These are phyloP conservation scores for Vidua chalybeata DNA, from an alignment of 2,113 vertebrate genomes.

Conservation along the genomic window DNA sequence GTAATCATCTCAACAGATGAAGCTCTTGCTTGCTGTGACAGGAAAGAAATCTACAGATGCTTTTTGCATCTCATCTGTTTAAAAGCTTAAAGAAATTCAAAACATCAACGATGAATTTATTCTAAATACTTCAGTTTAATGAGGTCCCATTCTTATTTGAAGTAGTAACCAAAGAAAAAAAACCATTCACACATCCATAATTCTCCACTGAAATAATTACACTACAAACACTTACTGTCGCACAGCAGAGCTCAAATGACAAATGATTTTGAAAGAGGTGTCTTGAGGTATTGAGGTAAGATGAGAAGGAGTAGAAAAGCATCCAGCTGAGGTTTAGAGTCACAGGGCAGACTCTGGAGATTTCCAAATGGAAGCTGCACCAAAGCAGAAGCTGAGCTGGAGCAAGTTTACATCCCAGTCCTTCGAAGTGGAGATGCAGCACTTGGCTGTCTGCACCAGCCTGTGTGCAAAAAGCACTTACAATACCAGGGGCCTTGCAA, in stretches of 20 bases:
- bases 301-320: not conserved
- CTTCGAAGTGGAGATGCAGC: not conserved
- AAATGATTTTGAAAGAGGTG: not conserved
- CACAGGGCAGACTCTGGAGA: not conserved
- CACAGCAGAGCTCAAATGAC: not conserved
- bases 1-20: not conserved
- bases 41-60: not conserved
- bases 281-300: not conserved
- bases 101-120: not conserved
- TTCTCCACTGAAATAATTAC: not conserved
- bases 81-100: not conserved
- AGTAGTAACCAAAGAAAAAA: not conserved
- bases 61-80: not conserved
- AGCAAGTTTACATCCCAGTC: not conserved
- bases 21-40: not conserved
- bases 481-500: not conserved
- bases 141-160: not conserved
- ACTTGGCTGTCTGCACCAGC: not conserved
- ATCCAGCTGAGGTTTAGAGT: not conserved
- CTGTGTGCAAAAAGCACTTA: not conserved
- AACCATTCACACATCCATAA: not conserved
- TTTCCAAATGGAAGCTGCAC: not conserved
- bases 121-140: not conserved
- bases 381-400: not conserved
- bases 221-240: conserved; percentile 26